A percentile compares a stretch with the other conserved stretches of the same genome.
phyloP scores from a whole-genome alignment of 1,140 invertebrate genomes.

The Atta cephalotes region DNA sequence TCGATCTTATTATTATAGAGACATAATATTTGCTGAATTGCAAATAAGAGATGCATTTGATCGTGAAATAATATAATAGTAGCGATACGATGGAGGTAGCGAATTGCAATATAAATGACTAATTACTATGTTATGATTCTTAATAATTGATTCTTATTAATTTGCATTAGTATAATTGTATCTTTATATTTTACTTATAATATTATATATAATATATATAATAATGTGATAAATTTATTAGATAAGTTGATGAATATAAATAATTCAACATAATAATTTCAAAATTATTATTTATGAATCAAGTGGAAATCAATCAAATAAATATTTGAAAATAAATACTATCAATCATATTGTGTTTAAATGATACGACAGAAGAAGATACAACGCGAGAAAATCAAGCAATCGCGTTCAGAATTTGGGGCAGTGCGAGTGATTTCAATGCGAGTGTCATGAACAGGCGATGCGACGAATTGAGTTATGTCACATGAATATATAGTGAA shows the following conservation, averaged over 20 bases:
- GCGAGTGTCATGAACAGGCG: conserved; percentile 10
- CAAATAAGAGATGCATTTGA: neutral
- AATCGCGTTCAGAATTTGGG: neutral
- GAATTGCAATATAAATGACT: neutral
- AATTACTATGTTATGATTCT: neutral
- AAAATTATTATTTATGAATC: neutral
- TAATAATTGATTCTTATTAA: neutral
- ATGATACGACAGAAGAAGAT: neutral
- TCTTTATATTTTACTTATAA: no score
- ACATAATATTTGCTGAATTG: neutral
- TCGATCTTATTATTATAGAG: neutral
- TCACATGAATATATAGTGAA: neutral
- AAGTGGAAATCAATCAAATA: neutral
- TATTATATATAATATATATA: no score
- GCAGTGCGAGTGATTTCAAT: conserved; percentile 44
- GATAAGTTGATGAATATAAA: neutral
- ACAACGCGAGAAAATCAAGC: neutral
- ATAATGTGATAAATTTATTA: neutral
- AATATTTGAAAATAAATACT: neutral
- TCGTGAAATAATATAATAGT: neutral
- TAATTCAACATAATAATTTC: neutral
- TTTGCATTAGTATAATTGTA: neutral
- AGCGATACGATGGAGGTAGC: neutral
- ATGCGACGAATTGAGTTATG: neutral
- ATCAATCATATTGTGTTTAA: neutral